Base-by-base conservation (phyloP, 2,888 invertebrate genomes). In the Drosophila phalerata region DNA sequence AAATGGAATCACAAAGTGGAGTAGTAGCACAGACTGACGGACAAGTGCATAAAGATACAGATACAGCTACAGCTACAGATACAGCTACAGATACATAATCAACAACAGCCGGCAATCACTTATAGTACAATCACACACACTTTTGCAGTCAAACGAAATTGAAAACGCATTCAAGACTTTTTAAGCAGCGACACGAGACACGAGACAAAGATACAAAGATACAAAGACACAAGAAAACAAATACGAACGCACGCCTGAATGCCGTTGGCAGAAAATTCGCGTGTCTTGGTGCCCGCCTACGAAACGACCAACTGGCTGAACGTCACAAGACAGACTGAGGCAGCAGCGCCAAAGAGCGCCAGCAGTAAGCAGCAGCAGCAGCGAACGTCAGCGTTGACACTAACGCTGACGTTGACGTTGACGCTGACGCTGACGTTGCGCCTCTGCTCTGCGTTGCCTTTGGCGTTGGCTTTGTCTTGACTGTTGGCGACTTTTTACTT, bases 321-420 rank as follows among this genome's bases (percentile, higher is more conserved):
- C 90, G 92, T 90, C 92, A 90, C 91, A 91, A 88, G 90, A 90
- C 92, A 90, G 89, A 92, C 92, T 92, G 90, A 92, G 85, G 88
- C 90, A 91, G 90, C 91, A 91, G 89, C 89, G 67, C 51, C 66
- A 64, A 19, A 73, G 65, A 72, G 71, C 79, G 77, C 61, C 62
- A 72, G 62, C 65, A 42, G 56, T 52, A 70, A 61, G 42, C 48
- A 56, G 53, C 40, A 58, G 37, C 38, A 62, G 58, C 63, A 63
- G 47, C 63, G 51, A 17, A 60, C 65, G 68, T 28, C 5, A 47
- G 34, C 58, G 60, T 19, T 37, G 56, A 42, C 77, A 65, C 34
- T 45, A 53, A 4, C 77, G 69, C 34, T 45, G 57, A 4, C 61
- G 66, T n/a, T 22, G 60, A 38, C 58, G 62, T 30, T 37, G 52